phyloP scores from a whole-genome alignment of 2,113 vertebrate genomes.

The Petaurus breviceps region DNA sequence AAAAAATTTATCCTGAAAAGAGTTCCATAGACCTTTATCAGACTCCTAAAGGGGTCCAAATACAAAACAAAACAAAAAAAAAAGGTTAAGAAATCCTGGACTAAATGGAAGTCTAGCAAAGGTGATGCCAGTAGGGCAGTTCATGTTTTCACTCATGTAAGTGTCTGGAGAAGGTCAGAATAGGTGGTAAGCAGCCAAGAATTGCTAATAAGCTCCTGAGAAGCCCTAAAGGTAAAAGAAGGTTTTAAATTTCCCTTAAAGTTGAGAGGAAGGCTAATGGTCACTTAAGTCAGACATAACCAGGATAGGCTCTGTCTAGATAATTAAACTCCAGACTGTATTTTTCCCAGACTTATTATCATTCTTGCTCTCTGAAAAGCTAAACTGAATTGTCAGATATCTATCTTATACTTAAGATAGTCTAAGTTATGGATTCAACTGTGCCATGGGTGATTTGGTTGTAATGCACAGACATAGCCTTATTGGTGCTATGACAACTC shows the following conservation, averaged over 20 bases:
- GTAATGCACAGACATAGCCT: background rate
- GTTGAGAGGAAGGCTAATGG: background rate
- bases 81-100: background rate
- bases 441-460: constrained; percentile 10
- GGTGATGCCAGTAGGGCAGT: background rate
- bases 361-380: constrained; percentile 4
- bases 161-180: background rate
- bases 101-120: background rate
- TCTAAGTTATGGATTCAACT: constrained; percentile 18
- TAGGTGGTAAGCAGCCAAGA: background rate
- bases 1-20: background rate
- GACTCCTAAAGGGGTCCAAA: background rate
- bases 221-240: background rate
- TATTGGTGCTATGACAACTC: constrained; percentile 22
- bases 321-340: background rate
- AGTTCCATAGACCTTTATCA: background rate
- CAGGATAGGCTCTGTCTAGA: background rate
- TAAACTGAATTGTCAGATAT: background rate
- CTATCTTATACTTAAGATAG: background rate
- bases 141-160: background rate
- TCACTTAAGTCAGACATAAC: background rate
- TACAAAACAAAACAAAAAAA: too few relatives aligned
- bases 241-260: background rate
- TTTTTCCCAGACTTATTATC: background rate
- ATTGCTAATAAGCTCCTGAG: background rate